Percentiles rank a stretch among this genome's conserved stretches.
Conservation (phyloP, 1,140 invertebrate species). For the Drosophila ironensis region DNA sequence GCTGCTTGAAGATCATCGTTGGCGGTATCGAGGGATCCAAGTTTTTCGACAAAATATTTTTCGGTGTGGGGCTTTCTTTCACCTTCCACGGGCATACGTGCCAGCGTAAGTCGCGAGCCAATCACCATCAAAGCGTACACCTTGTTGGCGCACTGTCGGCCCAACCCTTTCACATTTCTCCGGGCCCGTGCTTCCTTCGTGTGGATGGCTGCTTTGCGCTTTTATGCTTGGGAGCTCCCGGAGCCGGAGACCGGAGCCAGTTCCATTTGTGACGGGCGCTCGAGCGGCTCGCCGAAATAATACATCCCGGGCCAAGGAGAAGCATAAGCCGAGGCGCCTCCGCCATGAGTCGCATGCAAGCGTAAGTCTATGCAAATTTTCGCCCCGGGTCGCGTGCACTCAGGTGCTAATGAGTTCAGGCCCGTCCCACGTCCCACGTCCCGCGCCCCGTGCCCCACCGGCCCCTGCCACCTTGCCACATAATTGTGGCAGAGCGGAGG, state of each 20-base stretch:
- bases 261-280: constrained; percentile 59
- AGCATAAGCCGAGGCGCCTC: constrained; percentile 59
- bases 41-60: not conserved
- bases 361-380: constrained; percentile 68
- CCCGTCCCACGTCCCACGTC: constrained; percentile 1
- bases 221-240: constrained; percentile 56
- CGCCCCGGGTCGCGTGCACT: constrained; percentile 32
- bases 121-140: constrained; percentile 57
- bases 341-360: constrained; percentile 74
- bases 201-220: constrained; percentile 54
- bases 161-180: constrained; percentile 25
- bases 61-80: not conserved
- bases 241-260: constrained; percentile 45
- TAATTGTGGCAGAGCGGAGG: constrained; percentile 18
- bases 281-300: constrained; percentile 62
- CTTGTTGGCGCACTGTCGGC: constrained; percentile 42
- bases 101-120: constrained; percentile 27
- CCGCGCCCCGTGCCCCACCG: not conserved
- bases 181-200: constrained; percentile 1
- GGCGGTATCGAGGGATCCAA: too few relatives aligned
- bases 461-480: constrained; percentile 8
- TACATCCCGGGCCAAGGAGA: constrained; percentile 2
- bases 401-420: constrained; percentile 56
- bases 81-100: constrained; percentile 1
- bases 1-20: too few relatives aligned